These are phyloP conservation scores for Cheilosia vulpina DNA, from an alignment of 2,888 invertebrate genomes.

Conservation along the genomic window DNA sequence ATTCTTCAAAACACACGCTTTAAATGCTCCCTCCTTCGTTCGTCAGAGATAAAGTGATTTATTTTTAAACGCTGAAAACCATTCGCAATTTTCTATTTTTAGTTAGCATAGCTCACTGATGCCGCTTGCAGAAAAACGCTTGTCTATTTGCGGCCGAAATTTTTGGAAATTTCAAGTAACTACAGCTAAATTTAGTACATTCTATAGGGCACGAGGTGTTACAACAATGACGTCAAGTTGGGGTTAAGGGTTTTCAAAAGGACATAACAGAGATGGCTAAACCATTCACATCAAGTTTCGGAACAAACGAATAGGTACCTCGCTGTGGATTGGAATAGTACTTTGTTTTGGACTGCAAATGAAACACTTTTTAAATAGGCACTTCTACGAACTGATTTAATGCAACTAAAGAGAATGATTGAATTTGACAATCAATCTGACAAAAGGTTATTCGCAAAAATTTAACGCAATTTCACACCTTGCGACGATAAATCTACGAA, in stretches of 20 bases:
- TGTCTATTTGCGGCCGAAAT: background rate
- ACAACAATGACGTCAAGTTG: constrained; percentile 17
- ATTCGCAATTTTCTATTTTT: constrained; percentile 38
- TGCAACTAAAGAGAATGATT: background rate
- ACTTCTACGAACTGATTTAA: background rate
- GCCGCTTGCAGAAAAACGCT: background rate
- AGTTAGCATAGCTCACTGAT: constrained; percentile 11
- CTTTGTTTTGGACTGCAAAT: background rate
- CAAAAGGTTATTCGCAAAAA: constrained; percentile 11
- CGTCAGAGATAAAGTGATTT: constrained; percentile 4
- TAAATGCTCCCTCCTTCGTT: background rate
- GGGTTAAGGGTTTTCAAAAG: background rate
- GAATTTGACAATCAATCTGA: background rate
- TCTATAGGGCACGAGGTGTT: background rate
- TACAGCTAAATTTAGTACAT: background rate
- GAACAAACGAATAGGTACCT: constrained; percentile 25
- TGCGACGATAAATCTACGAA: constrained; percentile 39
- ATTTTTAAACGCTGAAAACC: constrained; percentile 30
- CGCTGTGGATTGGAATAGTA: background rate
- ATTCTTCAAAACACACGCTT: constrained; percentile 34
- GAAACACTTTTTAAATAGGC: background rate
- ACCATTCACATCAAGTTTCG: background rate
- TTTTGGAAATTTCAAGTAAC: background rate
- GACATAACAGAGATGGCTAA: background rate
- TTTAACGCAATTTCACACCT: constrained; percentile 32